Evolutionary conservation across 2,888 invertebrate genomes (phyloP).

Genomic region (Branchinecta sandiegonensis): DNA sequence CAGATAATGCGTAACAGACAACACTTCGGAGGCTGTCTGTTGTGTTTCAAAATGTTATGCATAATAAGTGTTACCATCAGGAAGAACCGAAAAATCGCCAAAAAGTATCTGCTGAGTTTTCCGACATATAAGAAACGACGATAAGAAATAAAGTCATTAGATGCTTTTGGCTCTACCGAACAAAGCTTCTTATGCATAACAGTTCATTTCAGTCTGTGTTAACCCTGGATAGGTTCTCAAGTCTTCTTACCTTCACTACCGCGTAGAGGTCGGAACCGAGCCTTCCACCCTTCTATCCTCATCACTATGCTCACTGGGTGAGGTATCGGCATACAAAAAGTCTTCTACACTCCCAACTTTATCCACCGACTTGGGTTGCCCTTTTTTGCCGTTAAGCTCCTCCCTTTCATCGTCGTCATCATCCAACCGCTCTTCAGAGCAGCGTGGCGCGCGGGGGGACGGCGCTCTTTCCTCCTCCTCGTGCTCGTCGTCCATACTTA

Average conservation of each 20-base stretch:
- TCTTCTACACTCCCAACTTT: constrained; percentile 9
- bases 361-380: constrained; percentile 10
- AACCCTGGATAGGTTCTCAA: no score
- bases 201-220: no score
- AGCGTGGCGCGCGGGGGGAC: background rate
- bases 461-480: background rate
- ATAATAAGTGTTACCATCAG: no score
- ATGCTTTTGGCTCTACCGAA: no score
- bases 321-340: constrained; percentile 9
- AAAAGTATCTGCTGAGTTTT: no score
- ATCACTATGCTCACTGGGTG: constrained; percentile 10
- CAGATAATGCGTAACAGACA: no score
- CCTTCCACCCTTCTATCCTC: background rate
- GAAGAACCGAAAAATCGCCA: no score
- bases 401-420: background rate
- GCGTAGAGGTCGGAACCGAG: background rate
- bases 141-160: no score
- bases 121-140: no score
- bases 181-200: no score
- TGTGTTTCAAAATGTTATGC: no score
- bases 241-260: background rate
- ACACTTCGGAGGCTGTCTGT: no score
- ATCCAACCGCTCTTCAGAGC: constrained; percentile 10
- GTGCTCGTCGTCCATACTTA: background rate
- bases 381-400: background rate